Evolutionary conservation across 2,888 invertebrate genomes (phyloP).

Genomic region (Priocnemis perturbator): DNA sequence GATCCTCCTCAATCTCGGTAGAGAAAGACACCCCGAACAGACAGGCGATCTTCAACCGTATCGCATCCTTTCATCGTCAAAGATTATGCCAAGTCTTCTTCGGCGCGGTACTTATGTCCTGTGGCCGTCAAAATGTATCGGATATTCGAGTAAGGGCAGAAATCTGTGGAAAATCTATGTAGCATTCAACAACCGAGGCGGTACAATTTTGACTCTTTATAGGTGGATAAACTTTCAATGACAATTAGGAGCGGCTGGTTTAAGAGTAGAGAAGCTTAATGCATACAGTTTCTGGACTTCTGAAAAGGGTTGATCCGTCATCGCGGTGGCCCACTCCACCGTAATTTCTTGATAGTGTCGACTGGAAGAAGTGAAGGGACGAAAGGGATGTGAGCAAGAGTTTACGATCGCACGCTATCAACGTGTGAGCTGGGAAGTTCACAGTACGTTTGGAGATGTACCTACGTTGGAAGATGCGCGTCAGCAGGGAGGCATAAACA

Average conservation of each 20-base stretch:
- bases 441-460: not conserved
- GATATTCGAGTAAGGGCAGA: no score
- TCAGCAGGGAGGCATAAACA: not conserved
- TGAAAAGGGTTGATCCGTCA: no score
- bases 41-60: not conserved
- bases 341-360: not conserved
- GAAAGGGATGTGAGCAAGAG: not conserved
- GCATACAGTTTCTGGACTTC: no score
- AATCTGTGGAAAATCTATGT: no score
- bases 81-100: not conserved
- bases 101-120: no score
- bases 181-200: no score
- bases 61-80: not conserved
- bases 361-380: conserved; percentile 1
- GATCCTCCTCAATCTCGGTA: conserved; percentile 23
- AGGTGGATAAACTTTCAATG: conserved; percentile 2
- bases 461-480: not conserved
- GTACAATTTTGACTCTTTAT: no score
- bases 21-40: conserved; percentile 22
- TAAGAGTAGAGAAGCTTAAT: not conserved
- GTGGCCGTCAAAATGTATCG: no score
- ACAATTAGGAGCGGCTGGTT: not conserved
- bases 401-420: not conserved
- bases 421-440: not conserved
- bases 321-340: not conserved